Evolutionary conservation across 2,797 vertebrate species (phyloP).

Genomic region (Microchirus variegatus): DNA sequence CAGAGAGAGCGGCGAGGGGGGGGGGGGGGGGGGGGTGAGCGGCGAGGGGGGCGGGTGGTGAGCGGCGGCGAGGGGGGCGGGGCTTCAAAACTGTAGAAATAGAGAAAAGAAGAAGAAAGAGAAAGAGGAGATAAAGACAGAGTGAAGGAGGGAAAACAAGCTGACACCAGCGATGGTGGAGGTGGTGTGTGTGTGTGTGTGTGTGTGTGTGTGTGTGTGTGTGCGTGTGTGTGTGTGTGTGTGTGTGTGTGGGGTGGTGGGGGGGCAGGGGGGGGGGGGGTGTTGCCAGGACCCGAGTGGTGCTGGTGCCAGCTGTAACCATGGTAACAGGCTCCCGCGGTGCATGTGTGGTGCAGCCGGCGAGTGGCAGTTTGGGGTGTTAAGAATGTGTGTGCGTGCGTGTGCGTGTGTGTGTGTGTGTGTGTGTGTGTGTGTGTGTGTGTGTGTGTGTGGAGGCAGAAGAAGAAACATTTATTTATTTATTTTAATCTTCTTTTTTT

Average conservation of each 20-base stretch:
- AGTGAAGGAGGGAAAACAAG: constrained; percentile 23
- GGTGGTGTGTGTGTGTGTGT: too few species aligned
- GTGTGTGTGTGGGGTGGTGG: too few species aligned
- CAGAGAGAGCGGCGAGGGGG: constrained; percentile 35
- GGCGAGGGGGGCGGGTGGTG: too few species aligned
- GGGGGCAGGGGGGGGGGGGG: constrained; percentile 45
- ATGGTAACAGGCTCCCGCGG: constrained; percentile 71
- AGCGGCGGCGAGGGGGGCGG: too few species aligned
- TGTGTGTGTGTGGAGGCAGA: constrained; percentile 28
- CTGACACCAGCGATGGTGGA: constrained; percentile 27
- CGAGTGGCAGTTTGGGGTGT: constrained; percentile 71
- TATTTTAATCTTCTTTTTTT: too few species aligned
- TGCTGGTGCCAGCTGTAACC: constrained; percentile 75
- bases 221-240: too few species aligned
- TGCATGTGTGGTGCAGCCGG: not conserved
- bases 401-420: constrained; percentile 29
- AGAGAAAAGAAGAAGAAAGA: constrained; percentile 7
- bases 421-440: constrained; percentile 30
- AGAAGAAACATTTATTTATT: too few species aligned
- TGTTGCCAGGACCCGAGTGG: constrained; percentile 59
- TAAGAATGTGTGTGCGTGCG: constrained; percentile 44
- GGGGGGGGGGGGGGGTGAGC: not conserved
- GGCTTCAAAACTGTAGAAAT: constrained; percentile 18
- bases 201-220: too few species aligned
- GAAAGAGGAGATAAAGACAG: constrained; percentile 22